phyloP scores from a whole-genome alignment of 2,797 vertebrate species.

The Clarias laeviceps region DNA sequence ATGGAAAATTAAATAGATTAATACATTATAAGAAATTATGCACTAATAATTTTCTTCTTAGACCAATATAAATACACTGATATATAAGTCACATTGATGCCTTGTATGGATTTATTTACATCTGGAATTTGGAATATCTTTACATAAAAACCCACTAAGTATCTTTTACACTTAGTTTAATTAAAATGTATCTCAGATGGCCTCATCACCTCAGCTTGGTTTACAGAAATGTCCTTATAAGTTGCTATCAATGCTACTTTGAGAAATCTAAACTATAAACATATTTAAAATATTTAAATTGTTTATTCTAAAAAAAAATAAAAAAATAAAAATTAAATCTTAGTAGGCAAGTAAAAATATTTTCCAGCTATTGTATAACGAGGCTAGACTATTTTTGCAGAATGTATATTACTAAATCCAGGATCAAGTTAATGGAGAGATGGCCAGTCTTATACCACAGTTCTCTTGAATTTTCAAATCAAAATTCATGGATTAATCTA shows the following conservation, averaged over 20 bases:
- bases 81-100: background rate
- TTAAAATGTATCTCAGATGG: background rate
- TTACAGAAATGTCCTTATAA: background rate
- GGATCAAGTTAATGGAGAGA: background rate
- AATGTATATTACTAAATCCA: background rate
- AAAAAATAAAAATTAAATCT: background rate
- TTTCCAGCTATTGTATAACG: background rate
- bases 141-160: background rate
- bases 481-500: background rate
- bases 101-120: background rate
- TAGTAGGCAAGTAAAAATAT: background rate
- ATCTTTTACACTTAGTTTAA: background rate
- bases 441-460: background rate
- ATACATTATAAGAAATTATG: no score
- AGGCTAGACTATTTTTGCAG: background rate
- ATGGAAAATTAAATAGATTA: background rate
- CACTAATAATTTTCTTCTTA: background rate
- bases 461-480: background rate
- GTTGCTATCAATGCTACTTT: background rate
- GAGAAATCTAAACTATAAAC: background rate
- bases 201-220: background rate
- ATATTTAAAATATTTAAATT: background rate
- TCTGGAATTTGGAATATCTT: background rate
- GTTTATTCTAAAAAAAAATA: background rate
- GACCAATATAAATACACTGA: background rate